A percentile compares a stretch with the other conserved stretches of the same genome.
These are phyloP conservation scores for Urocyon cinereoargenteus DNA, from an alignment of 2,797 vertebrate genomes.

Conservation along the genomic window DNA sequence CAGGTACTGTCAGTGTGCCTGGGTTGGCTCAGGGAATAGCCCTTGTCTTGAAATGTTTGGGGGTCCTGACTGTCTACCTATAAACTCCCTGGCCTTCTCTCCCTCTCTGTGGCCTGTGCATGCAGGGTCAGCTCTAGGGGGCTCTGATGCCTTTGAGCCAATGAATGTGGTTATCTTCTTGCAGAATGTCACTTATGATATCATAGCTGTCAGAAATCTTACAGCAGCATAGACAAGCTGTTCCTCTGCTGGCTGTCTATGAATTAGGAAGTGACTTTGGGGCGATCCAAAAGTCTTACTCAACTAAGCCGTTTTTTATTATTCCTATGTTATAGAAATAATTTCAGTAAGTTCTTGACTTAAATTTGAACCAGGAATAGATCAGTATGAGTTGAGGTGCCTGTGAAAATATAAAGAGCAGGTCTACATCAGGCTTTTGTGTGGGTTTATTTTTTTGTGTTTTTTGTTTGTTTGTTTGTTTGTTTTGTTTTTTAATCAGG, in stretches of 20 bases:
- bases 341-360: background rate
- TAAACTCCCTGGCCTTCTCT: background rate
- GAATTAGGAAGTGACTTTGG: conserved; percentile 23
- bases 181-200: background rate
- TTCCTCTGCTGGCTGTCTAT: background rate
- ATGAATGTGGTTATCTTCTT: background rate
- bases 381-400: background rate
- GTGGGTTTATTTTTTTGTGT: too few relatives aligned
- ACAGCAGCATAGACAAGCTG: background rate
- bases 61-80: background rate
- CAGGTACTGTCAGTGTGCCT: conserved; percentile 81
- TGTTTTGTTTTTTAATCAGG: background rate
- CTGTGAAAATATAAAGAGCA: background rate
- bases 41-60: background rate
- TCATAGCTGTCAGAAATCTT: background rate
- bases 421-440: background rate
- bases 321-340: background rate
- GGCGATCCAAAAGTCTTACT: conserved; percentile 16
- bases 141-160: background rate
- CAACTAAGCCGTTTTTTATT: conserved; percentile 10
- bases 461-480: too few relatives aligned
- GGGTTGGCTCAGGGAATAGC: background rate
- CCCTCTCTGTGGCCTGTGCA: background rate
- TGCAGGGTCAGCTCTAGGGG: background rate
- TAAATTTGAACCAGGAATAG: background rate